These are phyloP conservation scores for Bergia puertoricense DNA, from an alignment of 92 coral and sea anemone genomes.

Conservation along the genomic window DNA sequence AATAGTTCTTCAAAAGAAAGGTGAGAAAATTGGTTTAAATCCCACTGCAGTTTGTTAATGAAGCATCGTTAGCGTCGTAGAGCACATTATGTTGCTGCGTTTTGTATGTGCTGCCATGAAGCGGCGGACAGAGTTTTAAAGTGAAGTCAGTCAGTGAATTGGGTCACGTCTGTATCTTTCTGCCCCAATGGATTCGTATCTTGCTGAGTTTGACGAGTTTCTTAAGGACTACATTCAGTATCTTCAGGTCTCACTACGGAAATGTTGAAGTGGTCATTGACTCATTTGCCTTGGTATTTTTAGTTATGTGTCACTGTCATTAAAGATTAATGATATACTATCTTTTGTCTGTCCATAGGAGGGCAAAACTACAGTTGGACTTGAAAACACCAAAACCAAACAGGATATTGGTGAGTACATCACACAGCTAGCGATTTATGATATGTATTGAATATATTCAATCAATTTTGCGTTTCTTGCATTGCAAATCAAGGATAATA, in stretches of 20 bases:
- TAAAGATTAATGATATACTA: not conserved
- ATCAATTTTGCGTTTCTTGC: not conserved
- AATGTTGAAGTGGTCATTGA: not conserved
- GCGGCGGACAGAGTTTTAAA: not conserved
- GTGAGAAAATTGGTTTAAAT: not conserved
- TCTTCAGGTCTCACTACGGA: not conserved
- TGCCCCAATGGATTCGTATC: constrained; percentile 25
- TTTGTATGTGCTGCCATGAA: not conserved
- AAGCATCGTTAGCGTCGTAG: not conserved
- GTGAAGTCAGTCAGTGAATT: not conserved
- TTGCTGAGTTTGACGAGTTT: constrained; percentile 28
- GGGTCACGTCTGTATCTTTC: not conserved
- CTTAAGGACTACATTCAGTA: constrained; percentile 17
- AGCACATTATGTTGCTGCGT: not conserved
- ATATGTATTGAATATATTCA: not conserved
- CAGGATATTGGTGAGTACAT: constrained; percentile 83
- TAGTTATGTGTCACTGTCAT: not conserved
- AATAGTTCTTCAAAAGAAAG: not conserved
- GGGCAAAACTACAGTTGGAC: constrained; percentile 93
- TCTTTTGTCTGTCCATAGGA: constrained; percentile 60
- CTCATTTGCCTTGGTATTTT: not conserved
- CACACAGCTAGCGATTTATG: not conserved
- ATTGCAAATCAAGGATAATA: not conserved
- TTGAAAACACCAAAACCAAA: constrained; percentile 65
- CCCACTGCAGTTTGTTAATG: not conserved